Conservation (phyloP, 2,888 invertebrate species). For the Idaea dimidiata region DNA sequence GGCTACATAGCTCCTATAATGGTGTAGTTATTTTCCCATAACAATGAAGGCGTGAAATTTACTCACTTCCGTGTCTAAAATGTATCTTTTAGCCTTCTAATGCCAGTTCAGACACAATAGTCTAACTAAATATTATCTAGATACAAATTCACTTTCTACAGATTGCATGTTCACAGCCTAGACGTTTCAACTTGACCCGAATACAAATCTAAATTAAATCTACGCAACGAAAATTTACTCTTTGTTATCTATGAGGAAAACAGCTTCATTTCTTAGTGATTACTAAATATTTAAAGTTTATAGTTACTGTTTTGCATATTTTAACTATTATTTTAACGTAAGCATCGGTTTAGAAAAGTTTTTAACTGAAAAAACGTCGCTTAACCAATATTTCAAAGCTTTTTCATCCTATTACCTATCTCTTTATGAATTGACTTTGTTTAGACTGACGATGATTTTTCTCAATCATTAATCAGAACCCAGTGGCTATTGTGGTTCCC, state of each 20-base stretch:
- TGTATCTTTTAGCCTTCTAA: neutral
- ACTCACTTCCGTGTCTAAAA: neutral
- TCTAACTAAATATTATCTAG: slow-evolving; percentile 16
- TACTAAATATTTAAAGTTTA: no score
- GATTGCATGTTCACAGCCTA: slow-evolving; percentile 27
- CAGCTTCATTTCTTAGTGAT: neutral
- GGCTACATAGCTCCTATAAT: no score
- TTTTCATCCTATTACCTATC: no score
- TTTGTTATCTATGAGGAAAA: neutral
- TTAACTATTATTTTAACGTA: no score
- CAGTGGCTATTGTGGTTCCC: no score
- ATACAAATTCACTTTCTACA: slow-evolving; percentile 36
- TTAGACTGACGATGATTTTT: no score
- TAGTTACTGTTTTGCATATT: no score
- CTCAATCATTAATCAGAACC: no score
- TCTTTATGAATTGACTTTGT: no score
- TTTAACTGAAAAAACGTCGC: no score
- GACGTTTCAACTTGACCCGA: slow-evolving; percentile 34
- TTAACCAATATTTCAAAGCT: no score
- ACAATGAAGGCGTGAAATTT: neutral
- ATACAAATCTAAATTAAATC: slow-evolving; percentile 36
- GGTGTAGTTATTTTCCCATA: neutral
- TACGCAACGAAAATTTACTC: neutral
- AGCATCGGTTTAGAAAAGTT: no score
- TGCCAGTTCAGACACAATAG: slow-evolving; percentile 2